phyloP scores from a whole-genome alignment of 2,797 vertebrate species.

The Margarornis squamiger region DNA sequence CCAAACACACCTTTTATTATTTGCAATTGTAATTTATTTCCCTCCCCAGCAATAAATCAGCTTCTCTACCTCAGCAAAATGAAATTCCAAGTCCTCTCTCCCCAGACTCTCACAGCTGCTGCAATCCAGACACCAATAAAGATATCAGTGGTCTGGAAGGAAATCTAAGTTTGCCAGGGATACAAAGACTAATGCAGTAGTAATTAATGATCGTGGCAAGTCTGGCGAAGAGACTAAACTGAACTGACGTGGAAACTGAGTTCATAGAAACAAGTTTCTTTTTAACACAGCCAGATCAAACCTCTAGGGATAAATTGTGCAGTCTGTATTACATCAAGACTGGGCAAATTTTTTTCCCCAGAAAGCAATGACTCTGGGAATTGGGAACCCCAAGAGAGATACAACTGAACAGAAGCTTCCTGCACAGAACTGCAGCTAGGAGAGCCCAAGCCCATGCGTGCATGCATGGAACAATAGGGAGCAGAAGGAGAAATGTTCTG shows the following conservation, averaged over 20 bases:
- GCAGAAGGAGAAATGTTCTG: neutral
- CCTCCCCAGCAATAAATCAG: constrained; percentile 1
- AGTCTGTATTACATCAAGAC: neutral
- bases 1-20: neutral
- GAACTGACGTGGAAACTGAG: neutral
- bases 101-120: neutral
- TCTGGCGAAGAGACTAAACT: neutral
- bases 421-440: neutral
- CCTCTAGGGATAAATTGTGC: neutral
- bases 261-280: constrained; percentile 4
- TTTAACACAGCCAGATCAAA: neutral
- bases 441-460: neutral
- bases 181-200: neutral
- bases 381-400: neutral
- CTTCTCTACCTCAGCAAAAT: neutral
- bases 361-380: neutral
- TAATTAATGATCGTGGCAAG: neutral
- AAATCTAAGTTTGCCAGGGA: constrained; percentile 7
- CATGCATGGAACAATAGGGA: accelerated
- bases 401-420: neutral
- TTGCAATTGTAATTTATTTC: constrained; percentile 8
- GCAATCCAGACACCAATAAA: neutral
- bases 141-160: neutral
- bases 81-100: neutral
- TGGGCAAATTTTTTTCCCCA: neutral